phyloP scores from a whole-genome alignment of 2,113 vertebrate species.

The Arenaria interpres region DNA sequence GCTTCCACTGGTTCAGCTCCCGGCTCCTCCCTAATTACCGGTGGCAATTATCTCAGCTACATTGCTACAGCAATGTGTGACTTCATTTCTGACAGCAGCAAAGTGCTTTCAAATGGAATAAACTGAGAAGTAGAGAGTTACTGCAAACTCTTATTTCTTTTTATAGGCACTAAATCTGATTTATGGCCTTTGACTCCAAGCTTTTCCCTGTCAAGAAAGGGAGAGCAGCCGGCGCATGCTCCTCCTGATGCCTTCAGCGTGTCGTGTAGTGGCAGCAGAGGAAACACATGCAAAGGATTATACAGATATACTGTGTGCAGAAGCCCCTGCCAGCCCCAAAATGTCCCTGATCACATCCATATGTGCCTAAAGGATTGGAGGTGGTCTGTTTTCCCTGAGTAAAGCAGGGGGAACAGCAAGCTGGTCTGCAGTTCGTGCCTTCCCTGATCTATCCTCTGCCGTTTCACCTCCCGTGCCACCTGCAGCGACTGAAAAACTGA shows the following conservation, averaged over 20 bases:
- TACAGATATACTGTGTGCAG: not conserved
- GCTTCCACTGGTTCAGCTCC: not conserved
- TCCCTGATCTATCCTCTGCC: not conserved
- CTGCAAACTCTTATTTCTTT: not conserved
- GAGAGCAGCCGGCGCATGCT: not conserved
- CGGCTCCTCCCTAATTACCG: not conserved
- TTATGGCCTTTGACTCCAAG: not conserved
- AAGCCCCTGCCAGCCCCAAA: not conserved
- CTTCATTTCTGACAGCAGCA: not conserved
- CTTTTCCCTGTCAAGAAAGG: not conserved
- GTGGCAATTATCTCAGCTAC: not conserved
- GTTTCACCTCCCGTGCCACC: not conserved
- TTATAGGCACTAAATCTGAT: not conserved
- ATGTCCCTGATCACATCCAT: not conserved
- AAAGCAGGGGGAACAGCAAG: not conserved
- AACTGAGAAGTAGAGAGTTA: not conserved
- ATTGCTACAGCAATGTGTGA: too few species aligned
- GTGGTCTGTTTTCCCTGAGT: not conserved
- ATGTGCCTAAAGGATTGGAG: not conserved
- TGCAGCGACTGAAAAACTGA: not conserved
- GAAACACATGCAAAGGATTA: not conserved
- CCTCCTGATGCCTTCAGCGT: not conserved
- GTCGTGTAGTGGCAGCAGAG: not conserved
- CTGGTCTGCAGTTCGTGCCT: not conserved
- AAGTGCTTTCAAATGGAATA: not conserved